These are phyloP conservation scores for Leuctra nigra DNA, from an alignment of 2,888 invertebrate genomes.

Conservation along the genomic window DNA sequence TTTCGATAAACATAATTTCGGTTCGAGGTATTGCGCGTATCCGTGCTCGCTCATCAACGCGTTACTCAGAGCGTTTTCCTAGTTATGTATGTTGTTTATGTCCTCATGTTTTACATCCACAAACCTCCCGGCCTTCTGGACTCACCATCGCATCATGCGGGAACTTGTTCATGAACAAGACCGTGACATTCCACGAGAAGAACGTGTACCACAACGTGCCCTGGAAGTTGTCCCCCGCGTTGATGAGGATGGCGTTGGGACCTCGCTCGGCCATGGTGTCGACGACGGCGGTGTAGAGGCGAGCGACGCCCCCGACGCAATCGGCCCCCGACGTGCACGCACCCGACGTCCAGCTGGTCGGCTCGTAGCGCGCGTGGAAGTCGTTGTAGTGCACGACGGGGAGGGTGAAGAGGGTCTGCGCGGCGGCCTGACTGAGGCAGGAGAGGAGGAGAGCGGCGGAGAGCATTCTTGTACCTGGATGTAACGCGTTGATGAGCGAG, in stretches of 20 bases:
- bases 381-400: slow-evolving; percentile 43
- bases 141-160: slow-evolving; percentile 71
- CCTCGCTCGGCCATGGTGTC: slow-evolving; percentile 2
- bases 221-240: slow-evolving; percentile 79
- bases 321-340: slow-evolving; percentile 13
- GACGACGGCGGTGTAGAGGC: slow-evolving; percentile 22
- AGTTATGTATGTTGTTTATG: no score
- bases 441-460: no score
- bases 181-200: slow-evolving; percentile 53
- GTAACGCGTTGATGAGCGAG: no score
- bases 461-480: no score
- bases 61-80: no score
- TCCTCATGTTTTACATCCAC: no score
- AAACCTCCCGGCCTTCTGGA: no score
- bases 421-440: no score
- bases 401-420: no score
- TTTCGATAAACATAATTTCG: no score
- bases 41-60: no score
- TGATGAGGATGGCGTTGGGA: slow-evolving; percentile 57
- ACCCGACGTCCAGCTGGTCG: slow-evolving; percentile 15
- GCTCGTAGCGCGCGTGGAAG: slow-evolving; percentile 39
- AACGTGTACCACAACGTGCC: slow-evolving; percentile 79
- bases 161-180: slow-evolving; percentile 65
- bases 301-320: slow-evolving; percentile 28
- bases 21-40: no score